These are phyloP conservation scores for Onchidella celtica DNA, from an alignment of 2,888 invertebrate genomes.

Conservation along the genomic window DNA sequence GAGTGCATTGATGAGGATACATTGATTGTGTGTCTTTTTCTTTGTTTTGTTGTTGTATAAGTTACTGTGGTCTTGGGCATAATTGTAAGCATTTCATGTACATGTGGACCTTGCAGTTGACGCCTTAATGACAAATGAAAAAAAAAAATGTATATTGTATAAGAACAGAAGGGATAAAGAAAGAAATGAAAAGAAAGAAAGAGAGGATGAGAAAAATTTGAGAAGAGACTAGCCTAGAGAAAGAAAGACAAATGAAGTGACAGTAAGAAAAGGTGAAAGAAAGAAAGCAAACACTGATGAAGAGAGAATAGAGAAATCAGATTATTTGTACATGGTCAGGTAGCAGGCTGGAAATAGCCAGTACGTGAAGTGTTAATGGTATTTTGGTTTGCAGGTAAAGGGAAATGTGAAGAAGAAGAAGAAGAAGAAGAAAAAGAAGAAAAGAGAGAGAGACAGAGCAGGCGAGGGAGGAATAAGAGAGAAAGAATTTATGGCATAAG, in stretches of 20 bases:
- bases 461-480: not conserved
- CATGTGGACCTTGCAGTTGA: too few relatives aligned
- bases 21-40: too few relatives aligned
- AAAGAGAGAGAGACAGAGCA: not conserved
- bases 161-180: not conserved
- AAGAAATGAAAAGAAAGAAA: not conserved
- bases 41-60: too few relatives aligned
- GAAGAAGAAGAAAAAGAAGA: not conserved
- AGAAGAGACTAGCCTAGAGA: too few relatives aligned
- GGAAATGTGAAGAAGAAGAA: not conserved
- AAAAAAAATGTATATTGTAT: not conserved
- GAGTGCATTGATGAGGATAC: too few relatives aligned
- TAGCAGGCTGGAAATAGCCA: too few relatives aligned
- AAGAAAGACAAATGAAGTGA: not conserved
- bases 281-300: not conserved
- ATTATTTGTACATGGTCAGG: too few relatives aligned
- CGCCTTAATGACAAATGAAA: not conserved
- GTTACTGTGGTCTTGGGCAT: too few relatives aligned
- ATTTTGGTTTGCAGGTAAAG: too few relatives aligned
- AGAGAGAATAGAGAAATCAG: not conserved
- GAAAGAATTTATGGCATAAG: too few relatives aligned
- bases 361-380: too few relatives aligned
- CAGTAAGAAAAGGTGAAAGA: not conserved
- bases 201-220: not conserved
- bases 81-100: too few relatives aligned